Conservation (phyloP, 2,888 invertebrate genomes). For the Melinopterus prodromus region DNA sequence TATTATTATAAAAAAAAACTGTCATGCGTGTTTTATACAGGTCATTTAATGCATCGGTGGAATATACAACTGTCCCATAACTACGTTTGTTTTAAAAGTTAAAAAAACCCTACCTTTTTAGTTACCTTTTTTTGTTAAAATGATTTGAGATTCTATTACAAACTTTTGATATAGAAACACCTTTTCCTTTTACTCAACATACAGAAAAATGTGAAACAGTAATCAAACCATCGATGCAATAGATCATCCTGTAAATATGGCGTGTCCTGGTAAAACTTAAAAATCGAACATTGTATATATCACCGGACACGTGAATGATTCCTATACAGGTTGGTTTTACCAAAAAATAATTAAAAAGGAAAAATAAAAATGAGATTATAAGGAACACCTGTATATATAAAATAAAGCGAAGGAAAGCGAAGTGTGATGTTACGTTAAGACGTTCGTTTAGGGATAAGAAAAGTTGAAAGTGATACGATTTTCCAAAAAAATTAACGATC, state of each 20-base stretch:
- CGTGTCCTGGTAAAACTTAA: neutral
- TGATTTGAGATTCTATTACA: too few species aligned
- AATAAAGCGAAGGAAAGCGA: slow-evolving; percentile 4
- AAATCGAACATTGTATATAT: neutral
- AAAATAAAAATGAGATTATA: neutral
- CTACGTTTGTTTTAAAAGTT: too few species aligned
- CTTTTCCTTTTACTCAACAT: too few species aligned
- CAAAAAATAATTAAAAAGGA: neutral
- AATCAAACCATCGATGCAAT: neutral
- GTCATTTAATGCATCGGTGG: too few species aligned
- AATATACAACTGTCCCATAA: too few species aligned
- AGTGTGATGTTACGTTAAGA: slow-evolving; percentile 4
- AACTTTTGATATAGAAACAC: too few species aligned
- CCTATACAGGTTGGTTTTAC: neutral
- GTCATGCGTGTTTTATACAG: neutral
- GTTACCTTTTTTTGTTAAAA: too few species aligned
- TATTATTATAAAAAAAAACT: neutral
- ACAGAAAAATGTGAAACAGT: too few species aligned
- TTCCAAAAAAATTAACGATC: slow-evolving; percentile 9
- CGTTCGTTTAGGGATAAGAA: slow-evolving; percentile 14
- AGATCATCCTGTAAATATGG: neutral
- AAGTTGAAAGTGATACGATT: slow-evolving; percentile 14
- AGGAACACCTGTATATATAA: neutral
- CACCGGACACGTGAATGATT: neutral
- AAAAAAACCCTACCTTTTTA: too few species aligned